phyloP scores from a whole-genome alignment of 2,113 vertebrate species.

The Lophius piscatorius region DNA sequence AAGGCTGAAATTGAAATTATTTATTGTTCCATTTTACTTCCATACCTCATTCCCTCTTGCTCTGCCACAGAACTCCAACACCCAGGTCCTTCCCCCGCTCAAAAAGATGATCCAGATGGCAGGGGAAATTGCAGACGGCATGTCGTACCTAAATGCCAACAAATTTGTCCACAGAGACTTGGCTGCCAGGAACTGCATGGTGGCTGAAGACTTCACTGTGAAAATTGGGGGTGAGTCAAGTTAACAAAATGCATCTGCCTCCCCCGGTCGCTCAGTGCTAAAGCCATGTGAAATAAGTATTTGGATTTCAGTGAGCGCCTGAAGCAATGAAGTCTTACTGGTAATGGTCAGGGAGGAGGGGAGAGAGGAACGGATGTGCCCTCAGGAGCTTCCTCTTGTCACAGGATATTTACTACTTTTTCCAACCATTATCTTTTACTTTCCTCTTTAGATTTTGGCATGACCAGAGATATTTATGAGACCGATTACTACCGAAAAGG shows the following conservation, averaged over 20 bases:
- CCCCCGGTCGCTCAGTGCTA: slow-evolving; percentile 21
- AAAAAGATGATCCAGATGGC: slow-evolving; percentile 99
- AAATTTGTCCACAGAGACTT: slow-evolving; percentile 98
- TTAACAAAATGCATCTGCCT: slow-evolving; percentile 13
- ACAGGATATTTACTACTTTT: slow-evolving; percentile 45
- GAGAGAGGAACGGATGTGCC: slow-evolving; percentile 42
- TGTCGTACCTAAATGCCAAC: slow-evolving; percentile 98
- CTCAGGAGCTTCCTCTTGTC: slow-evolving; percentile 47
- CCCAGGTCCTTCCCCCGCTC: slow-evolving; percentile 88
- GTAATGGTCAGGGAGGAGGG: slow-evolving; percentile 40
- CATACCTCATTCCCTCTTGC: slow-evolving; percentile 2
- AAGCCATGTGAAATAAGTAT: slow-evolving; percentile 31
- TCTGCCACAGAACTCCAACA: slow-evolving; percentile 83
- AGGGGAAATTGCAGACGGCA: slow-evolving; percentile 96
- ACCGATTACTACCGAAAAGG: slow-evolving; percentile 99
- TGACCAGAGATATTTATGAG: slow-evolving; percentile 99
- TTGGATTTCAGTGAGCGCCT: slow-evolving; percentile 43
- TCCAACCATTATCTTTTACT: slow-evolving; percentile 26
- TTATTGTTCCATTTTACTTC: slow-evolving; percentile 2
- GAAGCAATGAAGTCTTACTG: slow-evolving; percentile 40
- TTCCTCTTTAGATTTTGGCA: slow-evolving; percentile 89
- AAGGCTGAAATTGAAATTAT: slow-evolving; percentile 2
- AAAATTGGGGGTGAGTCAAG: slow-evolving; percentile 92
- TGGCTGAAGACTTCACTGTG: slow-evolving; percentile 96
- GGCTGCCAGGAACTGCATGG: slow-evolving; percentile 98